Percentiles rank a stretch among this genome's conserved stretches.
Evolutionary conservation across 2,888 invertebrate genomes (phyloP).

Genomic region (Trilocha varians): DNA sequence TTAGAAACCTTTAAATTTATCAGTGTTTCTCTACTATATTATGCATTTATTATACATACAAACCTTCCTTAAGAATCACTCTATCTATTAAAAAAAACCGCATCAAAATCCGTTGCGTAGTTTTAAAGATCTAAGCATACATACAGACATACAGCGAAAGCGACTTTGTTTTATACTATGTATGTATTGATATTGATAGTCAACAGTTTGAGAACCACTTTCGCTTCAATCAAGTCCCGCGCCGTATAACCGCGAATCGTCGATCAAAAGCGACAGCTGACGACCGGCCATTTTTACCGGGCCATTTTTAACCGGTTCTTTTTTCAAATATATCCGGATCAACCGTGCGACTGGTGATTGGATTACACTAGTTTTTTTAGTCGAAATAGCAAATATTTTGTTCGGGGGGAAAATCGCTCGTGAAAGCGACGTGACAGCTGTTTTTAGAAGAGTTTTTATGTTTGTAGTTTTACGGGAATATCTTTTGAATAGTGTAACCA

Average conservation of each 20-base stretch:
- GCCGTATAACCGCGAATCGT: not conserved
- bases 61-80: too few relatives aligned
- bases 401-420: not conserved
- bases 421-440: not conserved
- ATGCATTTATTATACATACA: too few relatives aligned
- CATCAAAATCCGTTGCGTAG: too few relatives aligned
- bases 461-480: not conserved
- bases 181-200: not conserved
- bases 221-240: not conserved
- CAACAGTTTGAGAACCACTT: not conserved
- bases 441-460: not conserved
- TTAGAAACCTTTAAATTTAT: too few relatives aligned
- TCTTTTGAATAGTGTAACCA: too few relatives aligned
- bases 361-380: not conserved
- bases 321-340: not conserved
- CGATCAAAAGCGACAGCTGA: constrained; percentile 1
- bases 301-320: not conserved
- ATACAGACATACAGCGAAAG: too few relatives aligned
- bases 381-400: not conserved
- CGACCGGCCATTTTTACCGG: not conserved
- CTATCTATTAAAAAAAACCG: too few relatives aligned
- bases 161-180: too few relatives aligned
- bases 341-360: not conserved
- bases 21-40: too few relatives aligned
- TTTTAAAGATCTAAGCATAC: too few relatives aligned